Evolutionary conservation across 2,113 vertebrate genomes (phyloP).

Genomic region (Probosciger aterrimus): DNA sequence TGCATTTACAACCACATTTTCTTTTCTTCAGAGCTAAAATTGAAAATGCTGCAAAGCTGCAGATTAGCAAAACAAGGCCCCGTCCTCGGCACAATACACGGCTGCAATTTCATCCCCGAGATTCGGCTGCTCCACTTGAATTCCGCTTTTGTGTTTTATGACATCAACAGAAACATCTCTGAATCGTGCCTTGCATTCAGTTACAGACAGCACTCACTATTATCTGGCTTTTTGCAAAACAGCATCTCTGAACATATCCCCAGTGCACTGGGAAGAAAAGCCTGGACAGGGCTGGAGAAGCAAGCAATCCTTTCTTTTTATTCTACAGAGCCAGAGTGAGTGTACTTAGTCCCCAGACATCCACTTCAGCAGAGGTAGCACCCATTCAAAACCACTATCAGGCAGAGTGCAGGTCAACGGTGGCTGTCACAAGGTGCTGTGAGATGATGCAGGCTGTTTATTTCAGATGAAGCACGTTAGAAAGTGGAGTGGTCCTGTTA

Average conservation of each 20-base stretch:
- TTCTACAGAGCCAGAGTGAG: neutral
- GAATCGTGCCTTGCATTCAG: neutral
- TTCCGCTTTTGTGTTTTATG: slow-evolving; percentile 8
- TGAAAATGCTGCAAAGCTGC: neutral
- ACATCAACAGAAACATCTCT: neutral
- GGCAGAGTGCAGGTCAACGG: fast-evolving
- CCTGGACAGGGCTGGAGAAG: neutral
- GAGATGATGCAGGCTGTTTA: neutral
- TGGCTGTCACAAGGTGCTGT: neutral
- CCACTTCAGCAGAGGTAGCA: neutral
- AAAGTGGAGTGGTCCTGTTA: neutral
- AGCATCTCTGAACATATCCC: neutral
- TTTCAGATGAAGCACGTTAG: neutral
- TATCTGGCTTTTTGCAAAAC: neutral
- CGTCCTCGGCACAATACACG: neutral
- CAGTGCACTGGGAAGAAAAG: neutral
- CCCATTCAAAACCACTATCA: fast-evolving
- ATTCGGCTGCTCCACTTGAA: neutral
- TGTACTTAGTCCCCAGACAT: neutral
- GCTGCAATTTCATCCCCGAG: neutral
- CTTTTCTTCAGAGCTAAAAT: neutral
- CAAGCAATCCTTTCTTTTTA: neutral
- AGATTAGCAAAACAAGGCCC: neutral
- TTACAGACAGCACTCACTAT: neutral
- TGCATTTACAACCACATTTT: neutral